A percentile compares a stretch with the other conserved stretches of the same genome.
These are phyloP conservation scores for Poicephalus meyeri DNA, from an alignment of 2,113 vertebrate species.

Conservation along the genomic window DNA sequence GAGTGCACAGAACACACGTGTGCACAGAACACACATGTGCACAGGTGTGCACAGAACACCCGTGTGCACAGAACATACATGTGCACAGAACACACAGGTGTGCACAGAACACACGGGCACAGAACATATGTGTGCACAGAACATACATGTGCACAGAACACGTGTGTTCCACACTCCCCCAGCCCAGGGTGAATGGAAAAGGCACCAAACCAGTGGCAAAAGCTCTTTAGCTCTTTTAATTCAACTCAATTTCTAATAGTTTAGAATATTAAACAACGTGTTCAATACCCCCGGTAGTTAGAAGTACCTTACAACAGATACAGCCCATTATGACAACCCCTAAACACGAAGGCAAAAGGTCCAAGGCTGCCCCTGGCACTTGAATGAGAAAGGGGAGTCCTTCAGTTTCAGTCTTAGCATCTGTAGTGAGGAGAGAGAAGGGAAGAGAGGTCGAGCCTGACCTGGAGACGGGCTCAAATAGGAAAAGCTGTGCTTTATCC, in stretches of 20 bases:
- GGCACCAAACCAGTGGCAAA: not conserved
- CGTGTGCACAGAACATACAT: rapidly evolving
- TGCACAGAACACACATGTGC: rapidly evolving
- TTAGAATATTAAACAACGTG: not conserved
- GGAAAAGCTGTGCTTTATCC: rapidly evolving
- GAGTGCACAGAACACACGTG: no score
- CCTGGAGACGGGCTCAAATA: not conserved
- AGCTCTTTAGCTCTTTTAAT: not conserved
- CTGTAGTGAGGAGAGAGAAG: not conserved
- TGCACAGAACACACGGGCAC: no score
- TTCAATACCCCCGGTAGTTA: not conserved
- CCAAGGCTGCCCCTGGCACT: not conserved
- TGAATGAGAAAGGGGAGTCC: not conserved
- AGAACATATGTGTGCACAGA: no score
- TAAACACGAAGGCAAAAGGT: not conserved
- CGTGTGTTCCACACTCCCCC: not conserved
- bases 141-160: no score
- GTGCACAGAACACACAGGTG: rapidly evolving
- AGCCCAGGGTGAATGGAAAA: not conserved
- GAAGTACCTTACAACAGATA: conserved; percentile 61
- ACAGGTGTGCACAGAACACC: rapidly evolving
- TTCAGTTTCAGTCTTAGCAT: rapidly evolving
- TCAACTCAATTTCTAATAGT: not conserved
- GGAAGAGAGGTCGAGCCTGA: not conserved
- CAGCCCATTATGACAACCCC: not conserved